Evolutionary conservation across 2,797 vertebrate genomes (phyloP).

Genomic region (Decapterus maruadsi): DNA sequence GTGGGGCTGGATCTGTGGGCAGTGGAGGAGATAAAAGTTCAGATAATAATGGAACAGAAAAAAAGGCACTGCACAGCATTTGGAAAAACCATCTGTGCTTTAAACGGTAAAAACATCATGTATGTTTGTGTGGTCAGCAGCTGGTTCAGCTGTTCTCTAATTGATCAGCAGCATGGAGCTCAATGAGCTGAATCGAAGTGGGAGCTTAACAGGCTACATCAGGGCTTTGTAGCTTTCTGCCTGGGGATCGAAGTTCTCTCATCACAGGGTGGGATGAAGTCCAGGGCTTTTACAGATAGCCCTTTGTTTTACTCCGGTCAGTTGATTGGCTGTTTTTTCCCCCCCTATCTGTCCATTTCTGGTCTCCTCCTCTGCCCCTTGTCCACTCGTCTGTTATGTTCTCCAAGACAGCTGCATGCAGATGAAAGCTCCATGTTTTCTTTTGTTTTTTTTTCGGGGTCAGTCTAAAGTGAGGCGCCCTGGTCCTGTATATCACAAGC

Average conservation of each 20-base stretch:
- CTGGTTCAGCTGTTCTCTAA: slow-evolving; percentile 72
- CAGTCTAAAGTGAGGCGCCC: slow-evolving; percentile 31
- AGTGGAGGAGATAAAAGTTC: slow-evolving; percentile 34
- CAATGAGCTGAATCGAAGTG: slow-evolving; percentile 63
- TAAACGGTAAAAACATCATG: slow-evolving; percentile 20
- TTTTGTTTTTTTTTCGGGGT: slow-evolving; percentile 11
- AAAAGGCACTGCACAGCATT: not conserved
- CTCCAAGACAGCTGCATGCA: slow-evolving; percentile 43
- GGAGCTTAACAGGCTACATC: slow-evolving; percentile 62
- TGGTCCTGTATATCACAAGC: slow-evolving; percentile 25
- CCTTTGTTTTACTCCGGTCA: slow-evolving; percentile 70
- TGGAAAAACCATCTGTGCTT: slow-evolving; percentile 19
- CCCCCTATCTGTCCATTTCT: slow-evolving; percentile 30
- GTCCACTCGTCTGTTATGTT: slow-evolving; percentile 27
- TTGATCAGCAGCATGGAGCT: slow-evolving; percentile 70
- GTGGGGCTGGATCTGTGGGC: slow-evolving; percentile 39
- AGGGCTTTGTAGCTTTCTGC: slow-evolving; percentile 53
- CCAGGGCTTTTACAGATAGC: slow-evolving; percentile 68
- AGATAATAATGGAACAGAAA: slow-evolving; percentile 29
- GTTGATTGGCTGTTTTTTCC: slow-evolving; percentile 53
- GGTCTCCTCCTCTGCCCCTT: not conserved
- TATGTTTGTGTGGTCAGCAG: slow-evolving; percentile 65
- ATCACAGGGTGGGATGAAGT: slow-evolving; percentile 67
- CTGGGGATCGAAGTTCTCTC: slow-evolving; percentile 69
- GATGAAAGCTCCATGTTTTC: slow-evolving; percentile 56